Evolutionary conservation across 2,888 invertebrate genomes (phyloP), one percentile per base, ranked within the genome.

Genomic region (Acronicta alni): DNA sequence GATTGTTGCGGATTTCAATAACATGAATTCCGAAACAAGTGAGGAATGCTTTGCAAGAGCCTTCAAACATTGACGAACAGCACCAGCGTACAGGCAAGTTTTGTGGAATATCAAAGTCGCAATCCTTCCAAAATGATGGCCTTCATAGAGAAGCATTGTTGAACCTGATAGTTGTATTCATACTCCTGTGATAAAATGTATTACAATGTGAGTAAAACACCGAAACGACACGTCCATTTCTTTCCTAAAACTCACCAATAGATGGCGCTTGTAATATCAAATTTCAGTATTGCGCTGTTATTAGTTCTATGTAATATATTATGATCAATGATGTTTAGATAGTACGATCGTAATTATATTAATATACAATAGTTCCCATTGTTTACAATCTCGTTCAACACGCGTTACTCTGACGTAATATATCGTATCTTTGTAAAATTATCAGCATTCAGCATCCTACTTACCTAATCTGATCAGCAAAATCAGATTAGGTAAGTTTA

Each of bases 251-350:
- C 18, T 45, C 32, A 17, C 9, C 51, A 72, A 77, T 42, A 85
- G 84, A 84, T 85, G 85, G 80, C 83, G 75, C 15, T 79, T 83
- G 56, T 61, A 67, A 79, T 41, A 4, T 32, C 16, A 2, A 45
- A 53, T 55, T 26, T 1, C 0, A 10, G 10, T 1, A 20, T 3
- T 12, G 8, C 12, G 46, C 15, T 9, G 4, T 26, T 32, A 42
- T n/a, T 42, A 20, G 3, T 46, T 46, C 15, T 42, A 17, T 41
- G 9, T 32, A 35, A 15, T 3, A 20, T 30, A 42, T 46, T 3
- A 7, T 23, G 18, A 2, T n/a, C n/a, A n/a, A n/a, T n/a, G n/a
- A n/a, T n/a, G n/a, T 41, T 35, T 20, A 9, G 23, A 8, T 35
- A 0, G 9, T 32, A 4, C 7, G 7, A 23, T 12, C 4, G 10